phyloP scores from a whole-genome alignment of 1,140 invertebrate genomes.

The Euwallacea similis region DNA sequence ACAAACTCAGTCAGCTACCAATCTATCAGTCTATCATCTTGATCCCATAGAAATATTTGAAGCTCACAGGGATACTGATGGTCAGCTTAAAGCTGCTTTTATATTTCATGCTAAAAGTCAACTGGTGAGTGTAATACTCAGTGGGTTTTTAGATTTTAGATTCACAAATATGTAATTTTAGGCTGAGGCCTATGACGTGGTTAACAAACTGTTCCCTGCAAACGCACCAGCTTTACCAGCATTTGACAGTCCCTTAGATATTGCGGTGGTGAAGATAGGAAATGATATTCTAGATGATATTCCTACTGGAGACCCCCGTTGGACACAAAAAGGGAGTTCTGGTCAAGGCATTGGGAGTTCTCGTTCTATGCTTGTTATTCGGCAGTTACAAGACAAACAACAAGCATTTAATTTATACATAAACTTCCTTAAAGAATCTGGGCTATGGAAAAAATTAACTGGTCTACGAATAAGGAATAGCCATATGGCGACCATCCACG shows the following conservation, averaged over 20 bases:
- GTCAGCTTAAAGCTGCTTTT: slow-evolving; percentile 79
- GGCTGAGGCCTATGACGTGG: slow-evolving; percentile 65
- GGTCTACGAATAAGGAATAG: slow-evolving; percentile 54
- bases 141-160: not conserved
- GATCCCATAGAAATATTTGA: slow-evolving; percentile 72
- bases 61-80: slow-evolving; percentile 63
- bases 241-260: slow-evolving; percentile 66
- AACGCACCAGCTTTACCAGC: slow-evolving; percentile 51
- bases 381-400: slow-evolving; percentile 85
- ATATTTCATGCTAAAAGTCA: slow-evolving; percentile 65
- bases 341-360: slow-evolving; percentile 60
- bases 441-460: slow-evolving; percentile 67
- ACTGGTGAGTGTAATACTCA: slow-evolving; percentile 42
- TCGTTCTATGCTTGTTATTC: slow-evolving; percentile 75
- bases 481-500: slow-evolving; percentile 65
- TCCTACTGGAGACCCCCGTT: slow-evolving; percentile 86
- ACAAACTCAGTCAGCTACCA: slow-evolving; percentile 48
- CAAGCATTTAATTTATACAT: slow-evolving; percentile 74
- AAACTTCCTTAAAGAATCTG: slow-evolving; percentile 74
- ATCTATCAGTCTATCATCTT: slow-evolving; percentile 69
- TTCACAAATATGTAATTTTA: slow-evolving; percentile 44
- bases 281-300: slow-evolving; percentile 84
- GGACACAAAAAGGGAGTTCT: slow-evolving; percentile 57
- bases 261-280: slow-evolving; percentile 70
- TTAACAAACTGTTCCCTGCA: slow-evolving; percentile 68